Evolutionary conservation across 2,113 vertebrate species (phyloP).

Genomic region (Nesoenas mayeri): DNA sequence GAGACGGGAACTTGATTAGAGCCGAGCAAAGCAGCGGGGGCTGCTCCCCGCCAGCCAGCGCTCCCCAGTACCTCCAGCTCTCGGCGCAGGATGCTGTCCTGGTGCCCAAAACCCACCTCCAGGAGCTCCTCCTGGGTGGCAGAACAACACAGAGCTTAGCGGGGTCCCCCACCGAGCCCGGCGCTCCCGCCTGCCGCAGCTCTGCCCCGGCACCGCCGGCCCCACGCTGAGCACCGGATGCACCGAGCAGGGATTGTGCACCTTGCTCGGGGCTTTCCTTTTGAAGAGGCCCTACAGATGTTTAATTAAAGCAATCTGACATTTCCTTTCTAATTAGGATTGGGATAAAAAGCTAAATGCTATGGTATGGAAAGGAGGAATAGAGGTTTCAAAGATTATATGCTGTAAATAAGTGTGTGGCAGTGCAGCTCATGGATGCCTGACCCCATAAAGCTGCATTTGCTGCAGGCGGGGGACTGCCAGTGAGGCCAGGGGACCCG

Average conservation of each 20-base stretch:
- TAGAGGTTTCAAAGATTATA: background rate
- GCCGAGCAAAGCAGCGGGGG: background rate
- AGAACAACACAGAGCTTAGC: background rate
- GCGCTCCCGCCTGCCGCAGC: rapidly evolving
- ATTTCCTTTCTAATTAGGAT: background rate
- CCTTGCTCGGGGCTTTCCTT: background rate
- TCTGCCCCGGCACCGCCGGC: background rate
- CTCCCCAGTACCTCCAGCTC: constrained; percentile 17
- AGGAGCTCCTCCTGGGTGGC: constrained; percentile 2
- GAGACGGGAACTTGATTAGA: background rate
- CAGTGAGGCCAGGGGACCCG: background rate
- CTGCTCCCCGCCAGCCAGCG: background rate
- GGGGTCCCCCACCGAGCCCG: rapidly evolving
- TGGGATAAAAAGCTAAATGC: background rate
- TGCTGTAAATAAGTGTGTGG: background rate
- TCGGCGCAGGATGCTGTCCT: background rate
- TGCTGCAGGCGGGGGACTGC: background rate
- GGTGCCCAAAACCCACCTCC: background rate
- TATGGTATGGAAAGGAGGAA: background rate
- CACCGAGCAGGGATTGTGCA: background rate
- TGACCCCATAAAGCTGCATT: rapidly evolving
- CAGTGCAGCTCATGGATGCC: rapidly evolving
- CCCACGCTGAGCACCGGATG: rapidly evolving
- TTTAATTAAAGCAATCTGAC: background rate
- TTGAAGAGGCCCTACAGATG: background rate